phyloP scores from a whole-genome alignment of 2,113 vertebrate species.

The Sapajus apella region DNA sequence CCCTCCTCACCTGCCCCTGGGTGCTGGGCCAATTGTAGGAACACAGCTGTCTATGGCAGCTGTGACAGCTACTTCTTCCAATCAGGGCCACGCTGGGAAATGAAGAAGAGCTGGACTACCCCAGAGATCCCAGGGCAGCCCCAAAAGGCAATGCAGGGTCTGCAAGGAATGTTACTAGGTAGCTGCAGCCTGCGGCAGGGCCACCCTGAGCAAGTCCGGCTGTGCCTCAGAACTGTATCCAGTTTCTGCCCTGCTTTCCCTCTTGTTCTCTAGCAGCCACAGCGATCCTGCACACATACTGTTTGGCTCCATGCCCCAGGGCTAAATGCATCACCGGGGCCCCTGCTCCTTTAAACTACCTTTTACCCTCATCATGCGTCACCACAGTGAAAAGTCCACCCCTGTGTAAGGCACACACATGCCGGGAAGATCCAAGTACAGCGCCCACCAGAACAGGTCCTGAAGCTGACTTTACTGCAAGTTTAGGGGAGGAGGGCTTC shows the following conservation, averaged over 20 bases:
- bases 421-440: background rate
- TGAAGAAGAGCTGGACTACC: background rate
- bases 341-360: background rate
- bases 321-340: background rate
- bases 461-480: background rate
- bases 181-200: background rate
- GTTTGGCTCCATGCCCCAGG: background rate
- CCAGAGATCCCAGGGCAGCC: background rate
- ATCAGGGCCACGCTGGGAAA: background rate
- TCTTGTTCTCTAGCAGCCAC: background rate
- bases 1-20: no score
- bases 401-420: background rate
- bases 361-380: background rate
- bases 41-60: background rate
- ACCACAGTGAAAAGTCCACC: background rate
- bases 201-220: background rate
- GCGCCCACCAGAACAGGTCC: background rate
- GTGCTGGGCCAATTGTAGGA: background rate
- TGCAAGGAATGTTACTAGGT: background rate
- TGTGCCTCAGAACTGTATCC: background rate
- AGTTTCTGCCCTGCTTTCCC: background rate
- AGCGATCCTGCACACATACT: background rate
- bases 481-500: background rate
- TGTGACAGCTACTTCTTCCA: background rate
- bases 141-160: background rate